phyloP scores from a whole-genome alignment of 2,888 invertebrate genomes.

The Linyphia triangularis region DNA sequence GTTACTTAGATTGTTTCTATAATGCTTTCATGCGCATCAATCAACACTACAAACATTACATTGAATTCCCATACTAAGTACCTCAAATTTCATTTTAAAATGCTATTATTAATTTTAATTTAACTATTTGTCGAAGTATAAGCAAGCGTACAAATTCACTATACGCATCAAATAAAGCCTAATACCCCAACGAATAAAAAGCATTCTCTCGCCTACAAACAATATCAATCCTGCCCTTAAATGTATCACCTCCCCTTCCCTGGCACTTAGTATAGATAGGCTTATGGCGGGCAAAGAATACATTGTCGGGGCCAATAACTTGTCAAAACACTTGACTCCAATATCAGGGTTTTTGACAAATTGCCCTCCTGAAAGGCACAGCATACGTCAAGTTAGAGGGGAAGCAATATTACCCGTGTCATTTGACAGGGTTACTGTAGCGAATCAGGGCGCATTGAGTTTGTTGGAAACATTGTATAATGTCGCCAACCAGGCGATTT shows the following conservation, averaged over 20 bases:
- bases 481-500: constrained; percentile 10
- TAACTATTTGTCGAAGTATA: no score
- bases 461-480: neutral
- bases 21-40: no score
- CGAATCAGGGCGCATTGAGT: neutral
- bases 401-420: constrained; percentile 61
- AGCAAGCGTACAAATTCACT: no score
- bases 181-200: neutral
- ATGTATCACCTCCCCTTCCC: neutral
- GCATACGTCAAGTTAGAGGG: constrained; percentile 47
- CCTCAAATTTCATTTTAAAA: no score
- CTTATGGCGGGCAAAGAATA: neutral
- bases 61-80: no score
- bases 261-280: constrained; percentile 12
- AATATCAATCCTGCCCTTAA: neutral
- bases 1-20: no score
- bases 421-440: constrained; percentile 54
- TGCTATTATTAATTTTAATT: no score
- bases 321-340: constrained; percentile 76
- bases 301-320: constrained; percentile 47
- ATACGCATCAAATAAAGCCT: no score
- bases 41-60: no score
- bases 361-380: constrained; percentile 49
- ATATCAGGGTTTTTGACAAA: constrained; percentile 72
- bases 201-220: constrained; percentile 1